These are phyloP conservation scores for Melangyna quadrimaculata DNA, from an alignment of 2,888 invertebrate species.

Conservation along the genomic window DNA sequence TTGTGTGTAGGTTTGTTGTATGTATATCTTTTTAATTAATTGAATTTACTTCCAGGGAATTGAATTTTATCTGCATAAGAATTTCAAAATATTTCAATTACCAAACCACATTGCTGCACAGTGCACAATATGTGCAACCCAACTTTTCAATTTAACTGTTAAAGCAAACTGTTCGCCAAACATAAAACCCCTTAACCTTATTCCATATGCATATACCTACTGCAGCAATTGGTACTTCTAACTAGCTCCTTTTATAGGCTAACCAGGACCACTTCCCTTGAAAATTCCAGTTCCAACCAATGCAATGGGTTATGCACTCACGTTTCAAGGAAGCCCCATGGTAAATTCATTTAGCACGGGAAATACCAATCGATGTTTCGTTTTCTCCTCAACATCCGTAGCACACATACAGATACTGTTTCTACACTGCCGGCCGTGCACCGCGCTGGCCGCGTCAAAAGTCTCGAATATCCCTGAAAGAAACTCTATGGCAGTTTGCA, in stretches of 20 bases:
- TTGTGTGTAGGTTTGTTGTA: no score
- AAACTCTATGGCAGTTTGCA: slow-evolving; percentile 26
- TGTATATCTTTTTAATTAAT: neutral
- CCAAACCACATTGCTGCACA: neutral
- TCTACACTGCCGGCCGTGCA: no score
- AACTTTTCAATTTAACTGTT: slow-evolving; percentile 31
- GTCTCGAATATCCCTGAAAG: neutral
- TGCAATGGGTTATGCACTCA: slow-evolving; percentile 4
- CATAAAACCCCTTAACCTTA: neutral
- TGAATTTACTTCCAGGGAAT: neutral
- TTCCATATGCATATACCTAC: neutral
- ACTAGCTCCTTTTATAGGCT: neutral
- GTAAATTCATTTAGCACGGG: slow-evolving; percentile 62
- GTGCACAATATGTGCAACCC: neutral
- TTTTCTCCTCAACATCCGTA: slow-evolving; percentile 56
- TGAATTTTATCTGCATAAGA: neutral
- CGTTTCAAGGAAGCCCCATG: slow-evolving; percentile 34
- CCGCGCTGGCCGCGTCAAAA: neutral
- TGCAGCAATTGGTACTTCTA: neutral
- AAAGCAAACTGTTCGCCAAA: neutral
- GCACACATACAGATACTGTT: neutral
- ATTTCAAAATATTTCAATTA: neutral
- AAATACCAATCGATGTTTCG: slow-evolving; percentile 57
- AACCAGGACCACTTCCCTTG: neutral
- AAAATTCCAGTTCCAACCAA: neutral